Percentiles rank a stretch among this genome's conserved stretches.
phyloP scores from a whole-genome alignment of 53 echinoderm and acorn worm genomes.

The Pentamera pediparva region DNA sequence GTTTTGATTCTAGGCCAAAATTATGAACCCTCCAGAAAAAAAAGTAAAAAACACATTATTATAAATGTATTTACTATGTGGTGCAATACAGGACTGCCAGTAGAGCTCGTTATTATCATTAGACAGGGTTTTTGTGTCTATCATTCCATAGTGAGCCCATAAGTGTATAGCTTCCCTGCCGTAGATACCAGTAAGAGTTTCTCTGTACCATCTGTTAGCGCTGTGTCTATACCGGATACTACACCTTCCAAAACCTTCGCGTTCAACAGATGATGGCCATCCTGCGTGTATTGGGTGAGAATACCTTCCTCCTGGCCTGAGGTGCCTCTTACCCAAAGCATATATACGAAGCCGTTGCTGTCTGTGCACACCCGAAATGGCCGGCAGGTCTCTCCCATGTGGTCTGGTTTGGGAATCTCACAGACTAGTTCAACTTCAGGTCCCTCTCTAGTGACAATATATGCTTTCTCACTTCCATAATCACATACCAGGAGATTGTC shows the following conservation, averaged over 20 bases:
- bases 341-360: not conserved
- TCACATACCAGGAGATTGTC: conserved; percentile 5
- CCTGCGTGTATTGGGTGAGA: not conserved
- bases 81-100: too few species aligned
- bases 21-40: too few species aligned
- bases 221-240: not conserved
- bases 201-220: not conserved
- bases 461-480: not conserved
- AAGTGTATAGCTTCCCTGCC: not conserved
- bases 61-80: too few species aligned
- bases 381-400: not conserved
- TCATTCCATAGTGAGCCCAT: too few species aligned
- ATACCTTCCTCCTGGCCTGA: not conserved
- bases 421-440: not conserved
- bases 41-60: too few species aligned
- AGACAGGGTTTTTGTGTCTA: too few species aligned
- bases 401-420: not conserved
- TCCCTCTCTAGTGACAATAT: not conserved
- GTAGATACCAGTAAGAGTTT: not conserved
- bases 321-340: not conserved
- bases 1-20: too few species aligned
- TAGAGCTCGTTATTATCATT: too few species aligned
- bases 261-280: not conserved
- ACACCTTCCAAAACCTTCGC: not conserved
- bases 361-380: conserved; percentile 8